Evolutionary conservation across 2,888 invertebrate genomes (phyloP), one percentile per base, ranked within the genome.

Genomic region (Leucophenga maculata): DNA sequence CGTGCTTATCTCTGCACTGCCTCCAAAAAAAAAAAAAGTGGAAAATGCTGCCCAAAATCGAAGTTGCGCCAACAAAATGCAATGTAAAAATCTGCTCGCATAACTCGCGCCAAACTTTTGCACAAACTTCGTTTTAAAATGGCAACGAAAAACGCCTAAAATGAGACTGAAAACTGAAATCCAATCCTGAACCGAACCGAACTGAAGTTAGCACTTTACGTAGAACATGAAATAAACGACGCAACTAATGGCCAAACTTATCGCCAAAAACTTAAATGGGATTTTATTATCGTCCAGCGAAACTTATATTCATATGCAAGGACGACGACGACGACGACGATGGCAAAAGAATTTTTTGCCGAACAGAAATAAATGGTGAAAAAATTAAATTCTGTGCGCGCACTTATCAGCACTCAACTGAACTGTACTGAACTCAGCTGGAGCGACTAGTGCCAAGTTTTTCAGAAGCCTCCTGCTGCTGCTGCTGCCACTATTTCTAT

Each of bases 181-280:
- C 39, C 39, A 39, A 39, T 39, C 39, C 39, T n/a, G n/a, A 26
- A 26, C 8, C 6, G 11, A 50, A 50, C n/a, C n/a, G n/a, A 46
- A 64, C 16, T 48, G 46, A 16, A 39, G 52, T 39, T 62, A 46
- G 13, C 62, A 22, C 46, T 39, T 39, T 46, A 64, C 26, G 26
- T 26, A 26, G 26, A 68, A 22, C 22, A 31, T 32, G n/a, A 48
- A 26, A 65, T 60, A 54, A 71, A 72, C 39, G 39, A 39, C 65
- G 71, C 74, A 69, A 72, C 82, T 80, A 80, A 80, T 80, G 80
- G 80, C 77, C 82, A 68, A 75, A 80, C 80, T 80, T 80, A 80
- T 79, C 82, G 83, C 74, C 82, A 78, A 80, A 80, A 80, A 80
- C 80, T 80, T 80, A 81, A 80, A 80, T 80, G 83, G 79, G 80